Evolutionary conservation across 2,113 vertebrate genomes (phyloP).

Genomic region (Gnathonemus longibarbis): DNA sequence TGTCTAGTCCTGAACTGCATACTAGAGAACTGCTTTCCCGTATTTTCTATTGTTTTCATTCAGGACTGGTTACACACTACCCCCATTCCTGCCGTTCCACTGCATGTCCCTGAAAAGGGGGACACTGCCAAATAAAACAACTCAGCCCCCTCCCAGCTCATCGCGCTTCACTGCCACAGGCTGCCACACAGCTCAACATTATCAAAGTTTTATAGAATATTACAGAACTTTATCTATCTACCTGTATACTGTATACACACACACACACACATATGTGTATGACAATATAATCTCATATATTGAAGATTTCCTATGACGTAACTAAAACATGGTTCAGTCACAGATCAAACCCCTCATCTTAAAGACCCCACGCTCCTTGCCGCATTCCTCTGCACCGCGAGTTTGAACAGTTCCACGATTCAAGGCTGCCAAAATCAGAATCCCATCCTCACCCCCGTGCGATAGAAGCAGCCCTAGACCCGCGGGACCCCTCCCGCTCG

Average conservation of each 20-base stretch:
- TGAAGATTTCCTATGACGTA: not conserved
- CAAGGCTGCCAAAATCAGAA: not conserved
- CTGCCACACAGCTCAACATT: not conserved
- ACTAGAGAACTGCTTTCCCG: not conserved
- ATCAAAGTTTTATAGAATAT: not conserved
- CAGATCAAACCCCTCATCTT: not conserved
- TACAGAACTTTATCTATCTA: not conserved
- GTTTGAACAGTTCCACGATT: not conserved
- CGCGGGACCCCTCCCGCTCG: not conserved
- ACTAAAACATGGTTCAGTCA: not conserved
- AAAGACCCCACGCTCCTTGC: not conserved
- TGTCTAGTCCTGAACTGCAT: not conserved
- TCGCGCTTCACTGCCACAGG: not conserved
- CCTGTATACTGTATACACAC: not conserved
- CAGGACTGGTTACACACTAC: not conserved
- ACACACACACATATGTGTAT: not conserved
- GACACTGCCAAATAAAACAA: not conserved
- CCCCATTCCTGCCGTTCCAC: not conserved
- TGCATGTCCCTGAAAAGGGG: not conserved
- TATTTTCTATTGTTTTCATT: not conserved
- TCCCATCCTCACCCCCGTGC: not conserved
- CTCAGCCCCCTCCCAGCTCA: not conserved
- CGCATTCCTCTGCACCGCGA: not conserved
- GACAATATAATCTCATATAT: not conserved
- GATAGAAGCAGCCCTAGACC: not conserved